These are phyloP conservation scores for Panurus biarmicus DNA, from an alignment of 2,113 vertebrate species.

Conservation along the genomic window DNA sequence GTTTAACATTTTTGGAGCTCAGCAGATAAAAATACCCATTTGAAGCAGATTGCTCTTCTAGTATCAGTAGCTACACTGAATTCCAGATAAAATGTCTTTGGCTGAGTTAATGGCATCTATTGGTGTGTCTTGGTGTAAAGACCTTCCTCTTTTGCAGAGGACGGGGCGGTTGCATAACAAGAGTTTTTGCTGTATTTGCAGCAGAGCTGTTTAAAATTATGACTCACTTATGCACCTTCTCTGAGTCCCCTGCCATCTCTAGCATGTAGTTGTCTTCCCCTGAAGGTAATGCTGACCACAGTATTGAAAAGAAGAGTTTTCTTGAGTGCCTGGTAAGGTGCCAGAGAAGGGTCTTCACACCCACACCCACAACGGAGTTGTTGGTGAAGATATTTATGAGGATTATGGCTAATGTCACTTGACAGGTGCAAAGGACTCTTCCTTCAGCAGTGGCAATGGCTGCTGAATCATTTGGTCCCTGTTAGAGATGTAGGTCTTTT, in stretches of 20 bases:
- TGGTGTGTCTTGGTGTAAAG: background rate
- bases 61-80: background rate
- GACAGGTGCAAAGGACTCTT: background rate
- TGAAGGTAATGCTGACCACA: background rate
- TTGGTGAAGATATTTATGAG: background rate
- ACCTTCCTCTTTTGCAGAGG: background rate
- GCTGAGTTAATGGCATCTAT: background rate
- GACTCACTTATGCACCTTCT: background rate
- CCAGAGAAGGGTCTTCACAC: background rate
- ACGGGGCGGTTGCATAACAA: background rate
- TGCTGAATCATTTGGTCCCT: background rate
- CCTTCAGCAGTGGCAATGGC: background rate
- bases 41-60: background rate
- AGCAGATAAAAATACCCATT: background rate
- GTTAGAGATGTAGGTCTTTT: background rate
- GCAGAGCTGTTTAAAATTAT: background rate
- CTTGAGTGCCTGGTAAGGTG: background rate
- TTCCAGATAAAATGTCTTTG: background rate
- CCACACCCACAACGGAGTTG: accelerated
- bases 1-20: background rate
- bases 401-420: background rate
- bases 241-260: background rate
- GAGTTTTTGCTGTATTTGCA: background rate
- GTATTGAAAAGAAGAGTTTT: background rate
- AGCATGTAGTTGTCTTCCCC: background rate